Base-by-base conservation (phyloP, 2,888 invertebrate species). In the Galerucella calmariensis region DNA sequence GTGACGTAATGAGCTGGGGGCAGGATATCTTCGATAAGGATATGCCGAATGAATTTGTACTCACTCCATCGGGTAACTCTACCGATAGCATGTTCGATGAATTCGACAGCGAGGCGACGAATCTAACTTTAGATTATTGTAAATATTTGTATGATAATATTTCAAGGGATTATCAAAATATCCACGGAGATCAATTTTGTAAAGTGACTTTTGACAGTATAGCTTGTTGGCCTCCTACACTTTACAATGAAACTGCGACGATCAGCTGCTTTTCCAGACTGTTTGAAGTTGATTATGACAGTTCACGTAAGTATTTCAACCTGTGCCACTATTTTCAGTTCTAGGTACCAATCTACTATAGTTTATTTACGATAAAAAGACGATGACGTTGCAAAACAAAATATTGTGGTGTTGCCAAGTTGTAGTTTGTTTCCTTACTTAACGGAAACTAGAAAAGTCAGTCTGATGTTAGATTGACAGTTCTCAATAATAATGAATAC, bases 141-240 rank as follows among this genome's bases (percentile, higher is more conserved):
- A 72, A 76, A 58, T 76, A 73, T 24, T 59, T 80, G 63, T 82
- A 81, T 70, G 24, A 67, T 3, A 82, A 82, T 63, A 76, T 80
- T 67, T 81, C 83, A 16, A 51, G 67, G 6, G 44, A 68, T 5
- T 68, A 83, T 9, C 58, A 68, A 14, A 73, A 81, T 61, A 73
- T 70, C 14, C 75, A 83, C 73, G 79, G 80, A 5, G 78, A 82
- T 8, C 83, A 82, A 48, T 86, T 84, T 85, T 95, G 95, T 85
- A 90, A 91, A 73, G 90, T 92, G 58, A 91, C 91, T 80, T 94
- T 92, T 89, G 96, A 96, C 84, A 91, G 91, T 3, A 88, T 95
- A 74, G 88, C 94, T 48, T 97, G 96, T 86, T 97, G 96, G 96
- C 95, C 95, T 12, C 90, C 92, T 3, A 95, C 96, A 1, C 89